phyloP scores from a whole-genome alignment of 2,888 invertebrate genomes.

The Lasioglossum figueresi region DNA sequence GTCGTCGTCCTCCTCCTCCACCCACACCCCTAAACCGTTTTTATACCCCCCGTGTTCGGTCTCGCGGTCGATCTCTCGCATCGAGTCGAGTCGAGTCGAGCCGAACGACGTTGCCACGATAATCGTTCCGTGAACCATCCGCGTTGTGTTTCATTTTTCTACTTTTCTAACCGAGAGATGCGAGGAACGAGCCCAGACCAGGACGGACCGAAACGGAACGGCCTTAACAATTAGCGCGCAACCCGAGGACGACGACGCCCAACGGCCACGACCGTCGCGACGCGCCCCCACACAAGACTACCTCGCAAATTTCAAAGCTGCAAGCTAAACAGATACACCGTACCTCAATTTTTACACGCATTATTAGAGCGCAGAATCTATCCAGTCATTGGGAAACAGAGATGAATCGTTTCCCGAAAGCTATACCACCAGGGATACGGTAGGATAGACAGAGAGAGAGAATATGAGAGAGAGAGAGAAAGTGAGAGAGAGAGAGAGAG shows the following conservation, averaged over 20 bases:
- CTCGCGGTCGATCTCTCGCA: background rate
- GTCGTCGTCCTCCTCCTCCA: background rate
- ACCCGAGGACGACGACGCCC: constrained; percentile 32
- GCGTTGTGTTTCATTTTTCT: background rate
- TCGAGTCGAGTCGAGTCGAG: background rate
- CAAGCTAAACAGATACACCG: constrained; percentile 61
- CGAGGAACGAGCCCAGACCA: constrained; percentile 11
- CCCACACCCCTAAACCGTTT: background rate
- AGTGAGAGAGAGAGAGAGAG: background rate
- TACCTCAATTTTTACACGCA: constrained; percentile 70
- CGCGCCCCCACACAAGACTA: constrained; percentile 73
- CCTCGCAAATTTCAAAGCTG: constrained; percentile 77
- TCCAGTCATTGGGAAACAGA: constrained; percentile 31
- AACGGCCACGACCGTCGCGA: constrained; percentile 56
- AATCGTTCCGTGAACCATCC: no score
- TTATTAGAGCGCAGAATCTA: constrained; percentile 60
- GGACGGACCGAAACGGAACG: background rate
- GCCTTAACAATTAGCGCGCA: constrained; percentile 27
- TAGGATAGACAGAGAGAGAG: constrained; percentile 25
- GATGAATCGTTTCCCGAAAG: constrained; percentile 8
- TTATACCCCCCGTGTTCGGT: background rate
- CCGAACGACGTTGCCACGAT: background rate
- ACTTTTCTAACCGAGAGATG: constrained; percentile 6
- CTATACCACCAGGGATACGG: constrained; percentile 1
- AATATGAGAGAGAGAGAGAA: background rate